A percentile compares a stretch with the other conserved stretches of the same genome.
phyloP scores from a whole-genome alignment of 2,888 invertebrate species.

The Achlya flavicornis region DNA sequence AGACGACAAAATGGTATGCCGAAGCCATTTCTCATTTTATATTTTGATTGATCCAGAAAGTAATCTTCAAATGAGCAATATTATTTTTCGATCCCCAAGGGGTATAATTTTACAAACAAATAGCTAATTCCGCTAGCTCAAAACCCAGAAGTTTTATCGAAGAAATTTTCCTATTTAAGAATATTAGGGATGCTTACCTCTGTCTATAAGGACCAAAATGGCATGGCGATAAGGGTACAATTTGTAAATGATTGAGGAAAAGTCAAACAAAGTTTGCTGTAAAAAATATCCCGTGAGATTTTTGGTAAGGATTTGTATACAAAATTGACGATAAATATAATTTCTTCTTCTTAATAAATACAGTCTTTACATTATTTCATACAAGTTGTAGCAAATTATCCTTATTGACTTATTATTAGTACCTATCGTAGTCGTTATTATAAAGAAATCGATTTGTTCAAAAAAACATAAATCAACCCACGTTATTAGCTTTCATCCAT shows the following conservation, averaged over 20 bases:
- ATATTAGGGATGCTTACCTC: constrained; percentile 4
- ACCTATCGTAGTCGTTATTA: too few species aligned
- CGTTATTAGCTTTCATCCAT: too few species aligned
- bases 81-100: background rate
- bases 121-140: constrained; percentile 1
- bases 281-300: background rate
- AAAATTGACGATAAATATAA: background rate
- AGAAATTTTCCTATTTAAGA: constrained; percentile 2
- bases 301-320: background rate
- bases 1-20: background rate
- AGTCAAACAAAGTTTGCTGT: background rate
- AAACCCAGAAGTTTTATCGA: background rate
- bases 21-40: background rate
- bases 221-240: constrained; percentile 3
- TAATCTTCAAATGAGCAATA: background rate
- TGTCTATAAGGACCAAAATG: constrained; percentile 5
- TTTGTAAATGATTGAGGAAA: constrained; percentile 11
- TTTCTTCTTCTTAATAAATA: too few species aligned
- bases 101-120: background rate
- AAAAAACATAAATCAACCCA: too few species aligned
- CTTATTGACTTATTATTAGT: too few species aligned
- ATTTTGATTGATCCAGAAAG: constrained; percentile 10
- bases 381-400: background rate
- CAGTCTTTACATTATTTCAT: background rate
- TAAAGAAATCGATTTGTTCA: too few species aligned